Conservation (phyloP, 2,797 vertebrate species). For the Clangula hyemalis region DNA sequence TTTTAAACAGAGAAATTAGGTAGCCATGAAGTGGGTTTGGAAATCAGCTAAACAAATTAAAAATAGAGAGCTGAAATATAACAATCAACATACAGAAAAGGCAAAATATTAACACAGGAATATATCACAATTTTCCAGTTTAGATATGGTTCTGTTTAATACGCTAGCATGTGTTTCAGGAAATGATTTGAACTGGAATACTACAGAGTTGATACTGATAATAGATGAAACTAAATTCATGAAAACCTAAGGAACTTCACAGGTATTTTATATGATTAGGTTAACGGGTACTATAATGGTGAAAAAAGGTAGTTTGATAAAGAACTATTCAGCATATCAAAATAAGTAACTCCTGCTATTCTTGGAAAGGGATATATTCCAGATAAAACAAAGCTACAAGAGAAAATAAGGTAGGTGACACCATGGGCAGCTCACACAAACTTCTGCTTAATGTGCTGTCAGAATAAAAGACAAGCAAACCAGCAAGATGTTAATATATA, state of each 20-base stretch:
- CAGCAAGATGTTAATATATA: neutral
- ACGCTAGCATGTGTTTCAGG: neutral
- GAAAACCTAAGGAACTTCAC: neutral
- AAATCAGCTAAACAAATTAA: neutral
- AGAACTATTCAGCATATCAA: neutral
- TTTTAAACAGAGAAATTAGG: neutral
- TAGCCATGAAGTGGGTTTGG: neutral
- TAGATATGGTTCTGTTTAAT: neutral
- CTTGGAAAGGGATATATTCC: neutral
- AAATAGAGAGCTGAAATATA: neutral
- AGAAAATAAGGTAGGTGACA: neutral
- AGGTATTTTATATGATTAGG: neutral
- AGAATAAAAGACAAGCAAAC: neutral
- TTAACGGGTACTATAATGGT: neutral
- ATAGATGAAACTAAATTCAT: neutral
- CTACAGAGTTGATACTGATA: neutral
- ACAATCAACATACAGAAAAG: neutral
- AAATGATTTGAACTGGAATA: neutral
- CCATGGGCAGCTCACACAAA: neutral
- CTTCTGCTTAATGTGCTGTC: neutral
- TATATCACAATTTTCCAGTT: neutral
- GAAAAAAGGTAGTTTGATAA: neutral
- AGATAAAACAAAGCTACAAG: neutral
- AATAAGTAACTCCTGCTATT: neutral
- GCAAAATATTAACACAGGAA: neutral